A percentile compares a stretch with the other conserved stretches of the same genome.
phyloP scores from a whole-genome alignment of 2,797 vertebrate species.

The Hozukius guyotensis region DNA sequence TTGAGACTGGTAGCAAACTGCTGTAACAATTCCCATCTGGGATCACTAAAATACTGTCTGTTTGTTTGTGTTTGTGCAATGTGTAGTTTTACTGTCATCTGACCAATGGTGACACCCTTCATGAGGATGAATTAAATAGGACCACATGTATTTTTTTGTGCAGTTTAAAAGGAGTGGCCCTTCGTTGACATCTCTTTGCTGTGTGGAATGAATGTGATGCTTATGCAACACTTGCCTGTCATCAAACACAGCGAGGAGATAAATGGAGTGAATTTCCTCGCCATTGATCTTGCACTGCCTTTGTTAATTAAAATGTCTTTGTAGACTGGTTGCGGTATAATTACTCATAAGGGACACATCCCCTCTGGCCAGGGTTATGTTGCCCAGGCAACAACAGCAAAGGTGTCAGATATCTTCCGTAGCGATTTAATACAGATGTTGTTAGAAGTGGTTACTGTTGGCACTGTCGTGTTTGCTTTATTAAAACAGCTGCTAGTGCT shows the following conservation, averaged over 20 bases:
- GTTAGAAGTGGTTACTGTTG: slow-evolving; percentile 12
- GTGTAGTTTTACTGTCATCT: slow-evolving; percentile 2
- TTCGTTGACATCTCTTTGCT: slow-evolving; percentile 19
- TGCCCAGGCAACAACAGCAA: slow-evolving; percentile 59
- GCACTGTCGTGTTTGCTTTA: slow-evolving; percentile 21
- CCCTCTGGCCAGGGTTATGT: slow-evolving; percentile 52
- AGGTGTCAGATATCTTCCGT: slow-evolving; percentile 54
- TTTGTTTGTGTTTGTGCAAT: slow-evolving; percentile 22
- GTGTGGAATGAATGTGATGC: slow-evolving; percentile 33
- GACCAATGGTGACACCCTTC: slow-evolving; percentile 4
- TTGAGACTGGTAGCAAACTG: not conserved
- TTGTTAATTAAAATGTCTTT: slow-evolving; percentile 69
- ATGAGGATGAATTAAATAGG: slow-evolving; percentile 9
- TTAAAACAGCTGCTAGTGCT: slow-evolving; percentile 23
- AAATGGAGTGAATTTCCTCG: slow-evolving; percentile 46
- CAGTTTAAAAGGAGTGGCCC: slow-evolving; percentile 7
- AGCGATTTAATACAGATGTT: slow-evolving; percentile 49
- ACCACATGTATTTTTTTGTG: slow-evolving; percentile 26
- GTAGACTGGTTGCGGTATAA: slow-evolving; percentile 61
- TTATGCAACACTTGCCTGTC: slow-evolving; percentile 40
- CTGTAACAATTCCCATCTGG: slow-evolving; percentile 15
- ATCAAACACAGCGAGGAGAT: slow-evolving; percentile 43
- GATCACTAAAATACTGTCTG: not conserved
- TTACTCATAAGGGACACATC: slow-evolving; percentile 64
- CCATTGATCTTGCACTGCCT: slow-evolving; percentile 56